Percentiles rank a stretch among this genome's conserved stretches.
These are phyloP conservation scores for Lasioglossum morio DNA, from an alignment of 2,888 invertebrate species.

Conservation along the genomic window DNA sequence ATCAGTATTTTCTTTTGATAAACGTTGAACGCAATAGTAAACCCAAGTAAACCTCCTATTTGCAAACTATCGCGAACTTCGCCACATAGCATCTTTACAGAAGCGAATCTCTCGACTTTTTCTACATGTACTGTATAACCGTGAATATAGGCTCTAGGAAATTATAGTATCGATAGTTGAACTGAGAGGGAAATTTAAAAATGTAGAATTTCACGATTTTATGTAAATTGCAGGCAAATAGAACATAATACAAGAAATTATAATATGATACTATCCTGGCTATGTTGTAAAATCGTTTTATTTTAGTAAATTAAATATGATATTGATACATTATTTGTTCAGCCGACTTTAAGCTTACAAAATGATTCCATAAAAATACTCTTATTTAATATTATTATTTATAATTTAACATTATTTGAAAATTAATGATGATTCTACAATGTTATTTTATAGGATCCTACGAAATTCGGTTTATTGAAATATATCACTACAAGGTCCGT, in stretches of 20 bases:
- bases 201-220: not conserved
- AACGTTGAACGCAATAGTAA: conserved; percentile 38
- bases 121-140: not conserved
- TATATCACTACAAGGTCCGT: not conserved
- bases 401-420: not conserved
- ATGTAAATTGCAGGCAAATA: not conserved
- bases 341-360: not conserved
- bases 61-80: not conserved
- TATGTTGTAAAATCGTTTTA: not conserved
- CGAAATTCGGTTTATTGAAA: not conserved
- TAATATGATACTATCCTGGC: not conserved
- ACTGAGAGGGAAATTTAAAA: not conserved
- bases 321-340: not conserved
- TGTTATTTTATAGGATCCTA: not conserved
- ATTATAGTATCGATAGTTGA: not conserved
- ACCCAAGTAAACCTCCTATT: conserved; percentile 22
- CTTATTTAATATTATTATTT: too few relatives aligned
- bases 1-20: not conserved
- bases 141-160: not conserved
- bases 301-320: not conserved
- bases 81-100: not conserved
- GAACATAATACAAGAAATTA: not conserved
- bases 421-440: not conserved
- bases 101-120: not conserved
- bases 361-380: not conserved